A percentile compares a stretch with the other conserved stretches of the same genome.
Conservation (phyloP, 2,113 vertebrate species). For the Carollia perspicillata region DNA sequence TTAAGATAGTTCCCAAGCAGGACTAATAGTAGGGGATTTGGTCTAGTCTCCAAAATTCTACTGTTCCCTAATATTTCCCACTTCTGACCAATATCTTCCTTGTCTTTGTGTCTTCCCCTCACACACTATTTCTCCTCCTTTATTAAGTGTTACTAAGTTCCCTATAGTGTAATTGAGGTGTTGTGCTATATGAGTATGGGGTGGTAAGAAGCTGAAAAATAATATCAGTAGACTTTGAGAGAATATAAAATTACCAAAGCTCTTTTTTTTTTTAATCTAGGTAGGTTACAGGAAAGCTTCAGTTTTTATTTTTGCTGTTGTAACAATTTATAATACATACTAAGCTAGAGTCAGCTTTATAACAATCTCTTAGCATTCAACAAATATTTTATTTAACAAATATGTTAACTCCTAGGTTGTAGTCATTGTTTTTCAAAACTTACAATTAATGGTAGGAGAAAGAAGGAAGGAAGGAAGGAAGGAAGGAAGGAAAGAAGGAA, state of each 20-base stretch:
- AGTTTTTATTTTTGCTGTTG: background rate
- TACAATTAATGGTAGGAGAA: background rate
- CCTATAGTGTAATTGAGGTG: background rate
- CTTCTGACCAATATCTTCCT: background rate
- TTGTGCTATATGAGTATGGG: background rate
- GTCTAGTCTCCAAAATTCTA: background rate
- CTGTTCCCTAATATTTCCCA: background rate
- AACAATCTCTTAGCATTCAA: background rate
- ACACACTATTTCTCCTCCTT: background rate
- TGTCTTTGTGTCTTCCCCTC: background rate
- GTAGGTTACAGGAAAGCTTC: background rate
- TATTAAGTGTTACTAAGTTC: background rate
- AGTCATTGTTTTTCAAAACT: background rate
- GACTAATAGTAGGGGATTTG: background rate
- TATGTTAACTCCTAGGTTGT: background rate
- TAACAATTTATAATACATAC: background rate
- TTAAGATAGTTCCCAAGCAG: background rate
- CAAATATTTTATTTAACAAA: background rate
- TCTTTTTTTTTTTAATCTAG: background rate
- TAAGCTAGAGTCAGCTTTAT: background rate
- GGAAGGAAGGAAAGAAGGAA: background rate
- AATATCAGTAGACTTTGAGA: background rate
- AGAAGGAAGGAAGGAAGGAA: background rate
- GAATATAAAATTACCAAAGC: background rate
- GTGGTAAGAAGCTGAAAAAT: background rate